These are phyloP conservation scores for Daboia siamensis DNA, from an alignment of 2,113 vertebrate genomes.

Conservation along the genomic window DNA sequence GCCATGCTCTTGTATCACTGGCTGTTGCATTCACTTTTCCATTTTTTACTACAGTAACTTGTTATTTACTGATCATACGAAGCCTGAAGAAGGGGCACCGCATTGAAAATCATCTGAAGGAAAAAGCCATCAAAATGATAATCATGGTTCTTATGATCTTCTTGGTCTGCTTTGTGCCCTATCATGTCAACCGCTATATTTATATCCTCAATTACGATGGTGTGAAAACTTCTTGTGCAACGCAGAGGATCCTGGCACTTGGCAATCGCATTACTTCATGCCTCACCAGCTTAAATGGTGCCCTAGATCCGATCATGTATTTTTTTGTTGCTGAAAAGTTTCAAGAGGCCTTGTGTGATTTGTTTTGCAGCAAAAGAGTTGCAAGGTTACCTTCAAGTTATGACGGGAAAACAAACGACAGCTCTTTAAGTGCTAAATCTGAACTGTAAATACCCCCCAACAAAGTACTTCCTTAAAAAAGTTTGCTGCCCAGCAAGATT, in stretches of 20 bases:
- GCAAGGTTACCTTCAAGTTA: slow-evolving; percentile 71
- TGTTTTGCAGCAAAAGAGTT: slow-evolving; percentile 76
- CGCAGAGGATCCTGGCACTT: slow-evolving; percentile 76
- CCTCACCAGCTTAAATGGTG: slow-evolving; percentile 90
- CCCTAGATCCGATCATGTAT: slow-evolving; percentile 90
- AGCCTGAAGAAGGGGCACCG: slow-evolving; percentile 83
- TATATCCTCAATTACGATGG: slow-evolving; percentile 83
- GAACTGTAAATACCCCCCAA: slow-evolving; percentile 76
- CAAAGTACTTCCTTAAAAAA: neutral
- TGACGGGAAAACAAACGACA: slow-evolving; percentile 90
- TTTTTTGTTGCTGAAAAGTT: slow-evolving; percentile 96
- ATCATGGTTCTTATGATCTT: slow-evolving; percentile 91
- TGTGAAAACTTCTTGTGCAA: slow-evolving; percentile 73
- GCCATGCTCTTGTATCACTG: slow-evolving; percentile 81
- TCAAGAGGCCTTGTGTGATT: slow-evolving; percentile 74
- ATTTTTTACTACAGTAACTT: slow-evolving; percentile 84
- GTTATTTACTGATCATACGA: slow-evolving; percentile 87
- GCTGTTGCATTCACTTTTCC: slow-evolving; percentile 89
- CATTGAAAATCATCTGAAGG: slow-evolving; percentile 84
- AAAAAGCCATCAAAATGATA: slow-evolving; percentile 88
- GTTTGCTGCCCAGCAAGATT: neutral
- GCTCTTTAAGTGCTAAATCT: slow-evolving; percentile 89
- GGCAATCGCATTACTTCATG: slow-evolving; percentile 91
- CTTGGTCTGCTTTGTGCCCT: slow-evolving; percentile 93
- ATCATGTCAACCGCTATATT: slow-evolving; percentile 85